Base-by-base conservation (phyloP, 2,113 vertebrate species). In the Tetrax tetrax region DNA sequence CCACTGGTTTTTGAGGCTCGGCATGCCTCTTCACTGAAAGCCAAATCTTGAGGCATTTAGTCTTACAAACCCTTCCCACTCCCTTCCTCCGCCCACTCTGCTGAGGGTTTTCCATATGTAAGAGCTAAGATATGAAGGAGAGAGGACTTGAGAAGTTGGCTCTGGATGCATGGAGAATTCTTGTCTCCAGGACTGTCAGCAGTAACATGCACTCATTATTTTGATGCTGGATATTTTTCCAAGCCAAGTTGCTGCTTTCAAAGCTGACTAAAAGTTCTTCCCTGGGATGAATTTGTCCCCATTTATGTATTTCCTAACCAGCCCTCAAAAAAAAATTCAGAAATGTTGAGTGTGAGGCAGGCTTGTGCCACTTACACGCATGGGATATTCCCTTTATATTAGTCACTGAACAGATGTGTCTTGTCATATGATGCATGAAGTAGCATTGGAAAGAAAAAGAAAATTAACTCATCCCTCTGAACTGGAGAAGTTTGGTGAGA, bases 371-470 rank as follows among this genome's bases (percentile, higher is more conserved):
- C 90, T 78, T 2, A 75, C 96, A 92, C 79, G 80, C 95, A 93
- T 68, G 95, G 94, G 96, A 95, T 96, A 29, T 81, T 95, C 95
- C 92, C 84, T 45, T 14, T 28, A 56, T 59, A 18, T 95, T 89
- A 97, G 94, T 96, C 96, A 95, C 43, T 4, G 17, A 94, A 51
- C 97, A 97, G 96, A 97, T 96, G 95, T 95, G 82, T 82, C 95
- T 94, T 80, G 53, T 94, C 96, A 95, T 54, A 95, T 51, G 61
- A 94, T 74, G 57, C 81, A 38, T 28, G 71, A 27, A 89, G 41
- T 66, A 63, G 66, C 68, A 83, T 14, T n/a, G 68, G 60, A 18
- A 25, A 56, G 53, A 43, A 37, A 48, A 53, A 51, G 61, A 33
- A 43, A 81, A 89, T 82, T 71, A 91, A 97, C 86, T 64, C 89